phyloP scores from a whole-genome alignment of 2,113 vertebrate species.

The Motacilla alba region DNA sequence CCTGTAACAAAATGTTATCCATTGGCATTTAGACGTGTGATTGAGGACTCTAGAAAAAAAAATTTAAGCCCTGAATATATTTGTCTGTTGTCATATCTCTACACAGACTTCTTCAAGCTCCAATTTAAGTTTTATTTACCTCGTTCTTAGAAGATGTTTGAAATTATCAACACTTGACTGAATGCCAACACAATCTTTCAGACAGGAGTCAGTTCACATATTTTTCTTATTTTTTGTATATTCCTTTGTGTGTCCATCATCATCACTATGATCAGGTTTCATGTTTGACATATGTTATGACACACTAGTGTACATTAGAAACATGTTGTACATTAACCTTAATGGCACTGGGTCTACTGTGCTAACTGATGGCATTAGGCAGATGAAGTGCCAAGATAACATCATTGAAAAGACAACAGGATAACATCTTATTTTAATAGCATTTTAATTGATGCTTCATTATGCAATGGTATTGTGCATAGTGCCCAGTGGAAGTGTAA shows the following conservation, averaged over 20 bases:
- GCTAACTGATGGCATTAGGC: constrained; percentile 40
- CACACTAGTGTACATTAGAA: not conserved
- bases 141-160: not conserved
- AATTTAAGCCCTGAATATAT: not conserved
- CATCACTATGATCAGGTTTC: constrained; percentile 16
- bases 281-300: constrained; percentile 47
- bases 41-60: not conserved
- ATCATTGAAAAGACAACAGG: constrained; percentile 64
- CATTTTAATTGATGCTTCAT: constrained; percentile 68
- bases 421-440: constrained; percentile 63
- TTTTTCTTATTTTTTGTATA: not conserved
- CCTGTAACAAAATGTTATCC: not conserved
- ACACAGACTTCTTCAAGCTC: not conserved
- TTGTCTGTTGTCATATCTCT: not conserved
- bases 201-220: not conserved
- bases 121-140: not conserved
- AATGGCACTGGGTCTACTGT: constrained; percentile 20
- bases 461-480: constrained; percentile 23
- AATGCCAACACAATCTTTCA: not conserved
- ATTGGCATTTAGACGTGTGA: not conserved
- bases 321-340: constrained; percentile 58
- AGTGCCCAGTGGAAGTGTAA: constrained; percentile 40
- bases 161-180: not conserved
- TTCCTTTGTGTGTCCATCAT: constrained; percentile 23
- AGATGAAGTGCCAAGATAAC: constrained; percentile 35